Conservation (phyloP, 2,797 vertebrate genomes). For the Phataginus tetradactyla region DNA sequence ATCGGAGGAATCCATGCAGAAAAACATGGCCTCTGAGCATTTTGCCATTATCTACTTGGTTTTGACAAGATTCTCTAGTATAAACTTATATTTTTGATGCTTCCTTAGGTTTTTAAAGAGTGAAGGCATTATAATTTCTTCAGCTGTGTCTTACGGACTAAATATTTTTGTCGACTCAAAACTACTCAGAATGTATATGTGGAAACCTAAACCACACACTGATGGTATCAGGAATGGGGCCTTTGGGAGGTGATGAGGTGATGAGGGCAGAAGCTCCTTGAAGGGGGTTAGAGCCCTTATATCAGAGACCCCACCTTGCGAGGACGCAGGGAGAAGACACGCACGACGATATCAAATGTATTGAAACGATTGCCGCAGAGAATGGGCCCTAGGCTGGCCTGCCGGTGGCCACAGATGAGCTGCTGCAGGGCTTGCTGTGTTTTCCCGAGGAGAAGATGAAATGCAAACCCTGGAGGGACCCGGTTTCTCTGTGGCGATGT, state of each 20-base stretch:
- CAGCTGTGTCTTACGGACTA: neutral
- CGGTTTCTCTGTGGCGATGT: accelerated
- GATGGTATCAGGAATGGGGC: neutral
- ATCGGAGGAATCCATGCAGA: neutral
- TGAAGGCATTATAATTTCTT: neutral
- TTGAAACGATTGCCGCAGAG: neutral
- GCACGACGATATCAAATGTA: too few relatives aligned
- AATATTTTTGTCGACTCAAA: neutral
- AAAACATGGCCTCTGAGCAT: neutral
- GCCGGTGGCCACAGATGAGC: neutral
- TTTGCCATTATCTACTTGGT: neutral
- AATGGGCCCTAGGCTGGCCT: neutral
- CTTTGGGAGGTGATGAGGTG: neutral
- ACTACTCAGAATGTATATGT: too few relatives aligned
- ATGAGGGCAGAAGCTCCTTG: too few relatives aligned
- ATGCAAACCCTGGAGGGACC: neutral
- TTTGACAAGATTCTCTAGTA: neutral
- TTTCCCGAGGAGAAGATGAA: neutral
- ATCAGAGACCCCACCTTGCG: too few relatives aligned
- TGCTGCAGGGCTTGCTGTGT: neutral
- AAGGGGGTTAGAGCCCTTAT: too few relatives aligned
- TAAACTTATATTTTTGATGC: neutral
- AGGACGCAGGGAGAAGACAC: neutral
- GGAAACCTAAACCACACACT: neutral
- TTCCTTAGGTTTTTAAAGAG: neutral